These are phyloP conservation scores for Apodemia zela DNA, from an alignment of 2,888 invertebrate species.

Conservation along the genomic window DNA sequence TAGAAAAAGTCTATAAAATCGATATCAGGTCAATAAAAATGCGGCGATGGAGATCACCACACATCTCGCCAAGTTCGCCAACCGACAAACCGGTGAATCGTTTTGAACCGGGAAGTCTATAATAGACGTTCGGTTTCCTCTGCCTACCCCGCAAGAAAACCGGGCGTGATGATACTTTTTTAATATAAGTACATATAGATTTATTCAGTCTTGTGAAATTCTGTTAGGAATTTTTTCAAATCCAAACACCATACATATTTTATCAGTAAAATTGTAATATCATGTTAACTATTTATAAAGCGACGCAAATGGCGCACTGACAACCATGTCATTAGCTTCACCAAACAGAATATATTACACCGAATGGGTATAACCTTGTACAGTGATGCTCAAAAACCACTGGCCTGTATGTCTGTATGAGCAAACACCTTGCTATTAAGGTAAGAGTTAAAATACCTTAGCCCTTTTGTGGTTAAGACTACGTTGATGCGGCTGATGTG, in stretches of 20 bases:
- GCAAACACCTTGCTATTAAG: not conserved
- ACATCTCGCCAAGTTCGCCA: too few relatives aligned
- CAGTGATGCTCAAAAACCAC: slow-evolving; percentile 3
- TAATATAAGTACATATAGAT: too few relatives aligned
- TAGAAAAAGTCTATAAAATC: too few relatives aligned
- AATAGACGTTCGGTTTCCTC: too few relatives aligned
- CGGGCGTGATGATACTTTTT: too few relatives aligned
- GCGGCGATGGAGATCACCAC: too few relatives aligned
- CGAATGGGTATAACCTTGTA: not conserved
- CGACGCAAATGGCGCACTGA: not conserved
- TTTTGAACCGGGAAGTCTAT: too few relatives aligned
- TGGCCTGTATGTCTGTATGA: not conserved
- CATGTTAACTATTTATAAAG: slow-evolving; percentile 14
- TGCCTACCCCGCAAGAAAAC: too few relatives aligned
- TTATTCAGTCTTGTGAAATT: not conserved
- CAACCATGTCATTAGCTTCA: slow-evolving; percentile 14
- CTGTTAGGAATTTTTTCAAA: not conserved
- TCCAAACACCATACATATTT: slow-evolving; percentile 5
- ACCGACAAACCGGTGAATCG: too few relatives aligned
- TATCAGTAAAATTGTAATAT: slow-evolving; percentile 4
- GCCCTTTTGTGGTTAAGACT: not conserved
- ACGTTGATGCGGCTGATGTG: not conserved
- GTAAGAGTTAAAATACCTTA: not conserved
- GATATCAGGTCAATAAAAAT: too few relatives aligned
- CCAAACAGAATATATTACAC: slow-evolving; percentile 22